phyloP scores from a whole-genome alignment of 1,140 invertebrate genomes.

The Planococcus citri region DNA sequence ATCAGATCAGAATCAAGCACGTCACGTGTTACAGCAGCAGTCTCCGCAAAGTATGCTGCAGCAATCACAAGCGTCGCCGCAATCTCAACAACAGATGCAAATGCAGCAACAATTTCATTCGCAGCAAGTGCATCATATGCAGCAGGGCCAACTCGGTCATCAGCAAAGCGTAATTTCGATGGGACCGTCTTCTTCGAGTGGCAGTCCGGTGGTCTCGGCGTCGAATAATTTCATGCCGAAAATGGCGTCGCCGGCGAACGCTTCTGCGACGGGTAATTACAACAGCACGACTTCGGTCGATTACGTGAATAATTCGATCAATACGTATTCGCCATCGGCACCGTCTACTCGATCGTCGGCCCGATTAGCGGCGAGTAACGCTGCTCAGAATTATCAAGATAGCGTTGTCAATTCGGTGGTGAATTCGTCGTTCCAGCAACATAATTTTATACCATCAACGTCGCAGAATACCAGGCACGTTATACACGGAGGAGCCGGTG shows the following conservation, averaged over 20 bases:
- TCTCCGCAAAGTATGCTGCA: neutral
- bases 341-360: neutral
- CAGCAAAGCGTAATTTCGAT: constrained; percentile 27
- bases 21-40: neutral
- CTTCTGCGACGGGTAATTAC: neutral
- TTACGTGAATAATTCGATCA: neutral
- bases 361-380: neutral
- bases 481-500: neutral
- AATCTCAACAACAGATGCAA: constrained; percentile 16
- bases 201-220: neutral
- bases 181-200: constrained; percentile 24
- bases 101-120: neutral
- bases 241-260: neutral
- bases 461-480: neutral
- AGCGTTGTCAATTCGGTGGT: neutral
- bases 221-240: neutral
- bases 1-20: neutral
- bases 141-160: constrained; percentile 25
- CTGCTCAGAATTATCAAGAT: neutral
- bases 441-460: constrained; percentile 2
- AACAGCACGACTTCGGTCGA: neutral
- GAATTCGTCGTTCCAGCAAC: neutral
- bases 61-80: neutral
- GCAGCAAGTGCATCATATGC: constrained; percentile 19
- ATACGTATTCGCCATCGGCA: neutral